Conservation (phyloP, 1,140 invertebrate genomes). For the Temnothorax curvispinosus region DNA sequence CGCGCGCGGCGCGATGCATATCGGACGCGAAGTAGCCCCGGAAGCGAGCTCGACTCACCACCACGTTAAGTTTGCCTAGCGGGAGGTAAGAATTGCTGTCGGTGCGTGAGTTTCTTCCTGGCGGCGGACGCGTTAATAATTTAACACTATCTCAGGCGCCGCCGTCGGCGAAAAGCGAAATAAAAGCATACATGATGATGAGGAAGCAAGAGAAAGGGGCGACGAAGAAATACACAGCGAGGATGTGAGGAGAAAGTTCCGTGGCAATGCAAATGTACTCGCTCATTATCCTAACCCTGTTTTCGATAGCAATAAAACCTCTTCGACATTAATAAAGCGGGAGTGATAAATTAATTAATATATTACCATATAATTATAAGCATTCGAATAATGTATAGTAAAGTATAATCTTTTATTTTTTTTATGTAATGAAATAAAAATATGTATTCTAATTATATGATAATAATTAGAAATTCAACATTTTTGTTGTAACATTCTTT, state of each 20-base stretch:
- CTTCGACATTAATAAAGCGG: neutral
- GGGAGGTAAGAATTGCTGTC: constrained; percentile 31
- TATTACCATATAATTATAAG: neutral
- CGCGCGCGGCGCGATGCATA: constrained; percentile 54
- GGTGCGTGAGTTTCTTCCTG: constrained; percentile 61
- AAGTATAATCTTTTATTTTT: neutral
- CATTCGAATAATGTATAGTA: neutral
- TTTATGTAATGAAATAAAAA: neutral
- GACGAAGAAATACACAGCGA: constrained; percentile 13
- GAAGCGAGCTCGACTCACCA: constrained; percentile 65
- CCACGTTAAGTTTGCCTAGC: constrained; percentile 19
- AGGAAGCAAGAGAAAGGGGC: constrained; percentile 27
- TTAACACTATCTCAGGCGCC: constrained; percentile 56
- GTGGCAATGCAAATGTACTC: neutral
- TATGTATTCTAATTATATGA: neutral
- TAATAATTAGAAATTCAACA: no score
- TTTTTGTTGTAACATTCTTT: neutral
- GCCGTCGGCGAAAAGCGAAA: constrained; percentile 31
- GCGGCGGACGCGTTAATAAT: constrained; percentile 72
- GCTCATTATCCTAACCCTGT: neutral
- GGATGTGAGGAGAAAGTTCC: constrained; percentile 49
- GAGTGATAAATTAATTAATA: neutral
- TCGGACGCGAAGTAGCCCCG: constrained; percentile 65
- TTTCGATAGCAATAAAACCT: neutral
- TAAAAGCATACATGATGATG: constrained; percentile 4